A percentile compares a stretch with the other conserved stretches of the same genome.
Conservation (phyloP, 2,888 invertebrate species). For the Sarcophaga caerulescens region DNA sequence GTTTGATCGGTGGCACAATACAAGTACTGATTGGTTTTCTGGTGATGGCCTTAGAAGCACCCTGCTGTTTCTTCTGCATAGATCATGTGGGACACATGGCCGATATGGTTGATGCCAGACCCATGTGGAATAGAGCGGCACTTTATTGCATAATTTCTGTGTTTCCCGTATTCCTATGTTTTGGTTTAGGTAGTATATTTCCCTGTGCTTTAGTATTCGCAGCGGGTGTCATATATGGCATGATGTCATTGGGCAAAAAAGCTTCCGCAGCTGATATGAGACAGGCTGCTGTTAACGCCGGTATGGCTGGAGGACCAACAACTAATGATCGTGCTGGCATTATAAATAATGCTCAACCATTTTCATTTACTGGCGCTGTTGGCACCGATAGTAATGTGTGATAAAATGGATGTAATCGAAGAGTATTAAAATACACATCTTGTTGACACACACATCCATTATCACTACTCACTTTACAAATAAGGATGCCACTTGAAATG, state of each 20-base stretch:
- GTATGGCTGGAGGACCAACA: conserved; percentile 77
- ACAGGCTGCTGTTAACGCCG: conserved; percentile 83
- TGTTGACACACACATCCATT: conserved; percentile 1
- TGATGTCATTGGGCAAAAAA: conserved; percentile 97
- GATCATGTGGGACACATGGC: conserved; percentile 95
- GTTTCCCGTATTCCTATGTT: conserved; percentile 90
- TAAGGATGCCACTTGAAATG: conserved; percentile 48
- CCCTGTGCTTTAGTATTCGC: conserved; percentile 94
- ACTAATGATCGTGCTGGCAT: conserved; percentile 88
- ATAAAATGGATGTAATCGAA: conserved; percentile 73
- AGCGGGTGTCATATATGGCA: conserved; percentile 94
- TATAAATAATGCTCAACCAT: conserved; percentile 91
- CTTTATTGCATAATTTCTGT: conserved; percentile 90
- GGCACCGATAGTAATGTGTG: conserved; percentile 86
- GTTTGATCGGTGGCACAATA: conserved; percentile 90
- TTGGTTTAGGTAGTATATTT: conserved; percentile 88
- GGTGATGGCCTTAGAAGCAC: conserved; percentile 95
- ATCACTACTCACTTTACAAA: conserved; percentile 29
- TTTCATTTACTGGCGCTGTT: conserved; percentile 88
- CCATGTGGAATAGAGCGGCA: conserved; percentile 94
- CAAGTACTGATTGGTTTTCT: conserved; percentile 95
- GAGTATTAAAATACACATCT: not conserved
- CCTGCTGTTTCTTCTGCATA: conserved; percentile 97
- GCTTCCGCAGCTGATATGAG: conserved; percentile 91
- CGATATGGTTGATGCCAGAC: conserved; percentile 90